Evolutionary conservation across 2,888 invertebrate genomes (phyloP).

Genomic region (Lasioglossum marginatum): DNA sequence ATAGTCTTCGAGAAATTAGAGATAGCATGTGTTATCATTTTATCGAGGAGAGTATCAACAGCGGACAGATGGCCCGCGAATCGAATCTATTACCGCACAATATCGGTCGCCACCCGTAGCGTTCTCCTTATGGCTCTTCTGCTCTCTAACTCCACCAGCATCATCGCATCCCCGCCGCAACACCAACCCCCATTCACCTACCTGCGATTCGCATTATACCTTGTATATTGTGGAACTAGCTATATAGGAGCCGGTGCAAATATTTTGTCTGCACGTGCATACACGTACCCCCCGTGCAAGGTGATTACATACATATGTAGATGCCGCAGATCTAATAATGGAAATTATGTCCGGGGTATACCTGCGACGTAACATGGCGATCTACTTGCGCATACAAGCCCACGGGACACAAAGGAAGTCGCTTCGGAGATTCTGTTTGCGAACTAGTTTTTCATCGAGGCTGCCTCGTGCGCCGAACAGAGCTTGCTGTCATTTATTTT

Average conservation of each 20-base stretch:
- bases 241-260: constrained; percentile 30
- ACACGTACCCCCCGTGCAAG: background rate
- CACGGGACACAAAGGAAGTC: background rate
- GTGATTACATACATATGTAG: constrained; percentile 42
- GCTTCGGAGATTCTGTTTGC: background rate
- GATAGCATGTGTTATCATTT: too few species aligned
- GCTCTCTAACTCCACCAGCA: constrained; percentile 7
- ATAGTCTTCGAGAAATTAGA: too few species aligned
- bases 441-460: background rate
- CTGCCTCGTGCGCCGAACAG: background rate
- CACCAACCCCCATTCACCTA: background rate
- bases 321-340: constrained; percentile 43
- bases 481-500: background rate
- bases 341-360: constrained; percentile 32
- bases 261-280: constrained; percentile 44
- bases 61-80: constrained; percentile 69
- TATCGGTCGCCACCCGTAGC: constrained; percentile 43
- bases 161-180: background rate
- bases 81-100: constrained; percentile 66
- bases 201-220: constrained; percentile 18
- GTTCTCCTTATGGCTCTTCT: constrained; percentile 24
- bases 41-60: background rate
- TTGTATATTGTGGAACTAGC: constrained; percentile 34
- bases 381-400: background rate
- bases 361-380: constrained; percentile 16